These are phyloP conservation scores for Rhamnusium bicolor DNA, from an alignment of 2,888 invertebrate species.

Conservation along the genomic window DNA sequence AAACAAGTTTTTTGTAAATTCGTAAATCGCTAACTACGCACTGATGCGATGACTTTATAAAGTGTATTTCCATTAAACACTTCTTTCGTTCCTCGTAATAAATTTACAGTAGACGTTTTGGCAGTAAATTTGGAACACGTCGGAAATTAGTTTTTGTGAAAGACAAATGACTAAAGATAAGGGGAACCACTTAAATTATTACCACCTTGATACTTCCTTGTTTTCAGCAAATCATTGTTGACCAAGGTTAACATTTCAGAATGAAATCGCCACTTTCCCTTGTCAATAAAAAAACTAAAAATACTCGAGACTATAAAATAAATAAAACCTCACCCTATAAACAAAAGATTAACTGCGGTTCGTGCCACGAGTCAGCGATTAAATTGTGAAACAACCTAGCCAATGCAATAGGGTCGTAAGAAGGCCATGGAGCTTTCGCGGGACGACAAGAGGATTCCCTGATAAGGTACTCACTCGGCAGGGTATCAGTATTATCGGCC, in stretches of 20 bases:
- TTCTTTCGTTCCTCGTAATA: too few relatives aligned
- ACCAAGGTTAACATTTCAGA: not conserved
- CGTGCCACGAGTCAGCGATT: not conserved
- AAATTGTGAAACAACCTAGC: not conserved
- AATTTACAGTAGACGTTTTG: too few relatives aligned
- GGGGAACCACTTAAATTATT: not conserved
- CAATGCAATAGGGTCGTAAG: not conserved
- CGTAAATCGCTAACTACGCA: too few relatives aligned
- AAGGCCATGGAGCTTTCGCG: not conserved
- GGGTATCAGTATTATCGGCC: not conserved
- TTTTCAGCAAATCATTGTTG: not conserved
- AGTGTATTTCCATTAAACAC: too few relatives aligned
- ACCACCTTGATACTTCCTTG: not conserved
- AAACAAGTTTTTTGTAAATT: too few relatives aligned
- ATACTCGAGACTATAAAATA: not conserved
- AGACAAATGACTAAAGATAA: not conserved
- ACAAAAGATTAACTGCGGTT: not conserved
- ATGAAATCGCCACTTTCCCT: not conserved
- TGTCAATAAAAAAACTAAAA: not conserved
- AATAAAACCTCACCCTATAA: not conserved
- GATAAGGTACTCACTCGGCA: constrained; percentile 10
- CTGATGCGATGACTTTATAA: too few relatives aligned
- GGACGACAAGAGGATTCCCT: not conserved
- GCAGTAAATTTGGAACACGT: too few relatives aligned
- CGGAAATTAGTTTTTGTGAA: too few relatives aligned